phyloP scores from a whole-genome alignment of 2,113 vertebrate genomes.

The Pelmatolapia mariae region DNA sequence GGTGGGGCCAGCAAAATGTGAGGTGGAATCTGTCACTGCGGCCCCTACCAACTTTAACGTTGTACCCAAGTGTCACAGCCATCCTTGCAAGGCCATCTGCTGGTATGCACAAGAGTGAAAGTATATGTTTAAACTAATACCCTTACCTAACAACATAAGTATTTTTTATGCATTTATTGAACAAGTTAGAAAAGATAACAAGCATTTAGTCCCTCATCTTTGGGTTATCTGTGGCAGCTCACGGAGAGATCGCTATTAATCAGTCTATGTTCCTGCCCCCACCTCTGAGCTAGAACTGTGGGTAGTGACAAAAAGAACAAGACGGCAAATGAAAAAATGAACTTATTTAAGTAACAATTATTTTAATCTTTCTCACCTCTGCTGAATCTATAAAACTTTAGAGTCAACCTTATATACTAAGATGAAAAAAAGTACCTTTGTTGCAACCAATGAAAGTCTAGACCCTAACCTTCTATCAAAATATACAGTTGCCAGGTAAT shows the following conservation, averaged over 20 bases:
- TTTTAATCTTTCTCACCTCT: background rate
- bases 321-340: background rate
- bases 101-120: background rate
- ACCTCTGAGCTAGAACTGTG: background rate
- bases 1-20: background rate
- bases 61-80: background rate
- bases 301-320: background rate
- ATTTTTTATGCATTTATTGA: background rate
- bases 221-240: background rate
- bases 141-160: background rate
- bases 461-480: background rate
- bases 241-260: background rate
- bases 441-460: background rate
- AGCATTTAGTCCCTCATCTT: background rate
- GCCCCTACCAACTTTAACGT: background rate
- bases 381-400: background rate
- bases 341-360: background rate
- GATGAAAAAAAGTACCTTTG: background rate
- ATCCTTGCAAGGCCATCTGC: constrained; percentile 6
- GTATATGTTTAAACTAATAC: background rate
- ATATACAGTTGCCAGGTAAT: background rate
- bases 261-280: background rate
- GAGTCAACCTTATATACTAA: background rate
- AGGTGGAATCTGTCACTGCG: background rate
- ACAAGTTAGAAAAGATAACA: background rate